A percentile compares a stretch with the other conserved stretches of the same genome.
phyloP scores from a whole-genome alignment of 2,888 invertebrate species.

The Lomographa bimaculata region DNA sequence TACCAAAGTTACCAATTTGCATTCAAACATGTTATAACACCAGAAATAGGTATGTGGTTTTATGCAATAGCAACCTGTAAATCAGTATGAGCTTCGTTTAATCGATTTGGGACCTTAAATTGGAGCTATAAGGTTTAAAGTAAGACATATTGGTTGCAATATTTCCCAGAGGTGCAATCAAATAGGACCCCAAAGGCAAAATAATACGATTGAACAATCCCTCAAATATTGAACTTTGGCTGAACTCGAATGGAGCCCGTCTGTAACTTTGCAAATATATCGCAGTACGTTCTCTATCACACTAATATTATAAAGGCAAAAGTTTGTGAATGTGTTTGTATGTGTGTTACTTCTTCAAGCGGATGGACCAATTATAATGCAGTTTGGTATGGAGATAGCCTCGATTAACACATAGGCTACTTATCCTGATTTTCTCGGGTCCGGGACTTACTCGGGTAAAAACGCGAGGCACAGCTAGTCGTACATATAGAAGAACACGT shows the following conservation, averaged over 20 bases:
- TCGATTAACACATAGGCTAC: too few relatives aligned
- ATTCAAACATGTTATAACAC: slow-evolving; percentile 13
- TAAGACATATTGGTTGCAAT: slow-evolving; percentile 8
- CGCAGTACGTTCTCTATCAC: too few relatives aligned
- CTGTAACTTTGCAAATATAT: slow-evolving; percentile 13
- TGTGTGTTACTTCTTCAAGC: too few relatives aligned
- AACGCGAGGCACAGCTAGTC: too few relatives aligned
- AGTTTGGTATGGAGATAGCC: too few relatives aligned
- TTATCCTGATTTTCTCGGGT: too few relatives aligned
- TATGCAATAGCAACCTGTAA: slow-evolving; percentile 11
- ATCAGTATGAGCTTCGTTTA: slow-evolving; percentile 6
- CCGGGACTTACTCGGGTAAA: too few relatives aligned
- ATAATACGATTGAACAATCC: slow-evolving; percentile 29
- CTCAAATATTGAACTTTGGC: slow-evolving; percentile 24
- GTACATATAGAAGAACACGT: too few relatives aligned
- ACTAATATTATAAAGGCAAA: too few relatives aligned
- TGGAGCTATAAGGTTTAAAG: slow-evolving; percentile 15
- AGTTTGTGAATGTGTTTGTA: too few relatives aligned
- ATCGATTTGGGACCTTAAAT: slow-evolving; percentile 11
- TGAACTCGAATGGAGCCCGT: slow-evolving; percentile 13
- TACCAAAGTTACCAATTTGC: slow-evolving; percentile 9
- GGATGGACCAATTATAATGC: too few relatives aligned
- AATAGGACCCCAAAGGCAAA: slow-evolving; percentile 26
- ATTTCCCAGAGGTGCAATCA: slow-evolving; percentile 28
- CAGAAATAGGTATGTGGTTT: slow-evolving; percentile 10